Evolutionary conservation across 2,797 vertebrate species (phyloP).

Genomic region (Halcyon smyrnensis): DNA sequence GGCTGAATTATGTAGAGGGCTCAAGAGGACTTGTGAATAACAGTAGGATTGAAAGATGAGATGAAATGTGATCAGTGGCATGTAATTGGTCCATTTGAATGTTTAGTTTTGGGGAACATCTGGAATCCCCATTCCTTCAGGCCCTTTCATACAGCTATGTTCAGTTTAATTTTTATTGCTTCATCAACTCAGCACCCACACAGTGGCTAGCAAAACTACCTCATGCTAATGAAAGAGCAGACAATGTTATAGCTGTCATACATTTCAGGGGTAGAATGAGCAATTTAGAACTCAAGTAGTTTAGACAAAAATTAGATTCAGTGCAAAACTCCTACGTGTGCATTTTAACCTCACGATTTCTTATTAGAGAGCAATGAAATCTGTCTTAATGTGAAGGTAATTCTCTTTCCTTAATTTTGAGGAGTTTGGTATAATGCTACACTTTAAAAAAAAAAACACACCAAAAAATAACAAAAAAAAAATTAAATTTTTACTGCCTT

Average conservation of each 20-base stretch:
- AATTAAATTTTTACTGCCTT: background rate
- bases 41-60: background rate
- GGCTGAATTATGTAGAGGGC: background rate
- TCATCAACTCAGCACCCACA: background rate
- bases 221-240: background rate
- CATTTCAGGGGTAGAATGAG: background rate
- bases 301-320: slow-evolving; percentile 10
- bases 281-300: background rate
- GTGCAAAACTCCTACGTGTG: background rate
- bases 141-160: background rate
- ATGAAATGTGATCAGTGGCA: background rate
- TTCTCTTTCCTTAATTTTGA: background rate
- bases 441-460: background rate
- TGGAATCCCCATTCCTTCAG: background rate
- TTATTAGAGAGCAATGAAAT: background rate
- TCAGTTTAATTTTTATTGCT: background rate
- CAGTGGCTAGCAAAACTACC: background rate
- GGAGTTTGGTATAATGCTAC: background rate
- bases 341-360: background rate
- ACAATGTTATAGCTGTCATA: background rate
- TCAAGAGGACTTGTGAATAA: background rate
- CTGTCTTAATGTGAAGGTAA: background rate
- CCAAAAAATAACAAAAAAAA: too few species aligned
- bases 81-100: background rate
- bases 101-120: background rate